Percentiles rank a stretch among this genome's conserved stretches.
These are phyloP conservation scores for Solenopsis invicta DNA, from an alignment of 1,140 invertebrate species.

Conservation along the genomic window DNA sequence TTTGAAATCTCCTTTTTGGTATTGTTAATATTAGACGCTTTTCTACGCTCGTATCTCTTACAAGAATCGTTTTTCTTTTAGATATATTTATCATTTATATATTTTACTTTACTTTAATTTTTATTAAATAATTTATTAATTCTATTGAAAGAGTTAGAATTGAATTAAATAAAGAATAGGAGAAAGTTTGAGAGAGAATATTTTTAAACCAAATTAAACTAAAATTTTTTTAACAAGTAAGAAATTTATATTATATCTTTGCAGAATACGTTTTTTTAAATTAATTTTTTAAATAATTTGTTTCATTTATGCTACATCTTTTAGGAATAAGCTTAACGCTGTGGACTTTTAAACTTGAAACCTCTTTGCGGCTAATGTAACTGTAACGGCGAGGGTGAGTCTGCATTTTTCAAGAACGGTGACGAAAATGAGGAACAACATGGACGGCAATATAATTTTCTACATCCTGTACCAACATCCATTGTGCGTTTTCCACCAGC, in stretches of 20 bases:
- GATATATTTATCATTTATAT: background rate
- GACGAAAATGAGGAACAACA: constrained; percentile 63
- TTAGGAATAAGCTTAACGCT: background rate
- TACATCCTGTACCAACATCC: constrained; percentile 60
- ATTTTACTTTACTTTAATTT: background rate
- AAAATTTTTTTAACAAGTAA: background rate
- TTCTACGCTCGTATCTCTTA: background rate
- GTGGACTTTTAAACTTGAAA: constrained; percentile 19
- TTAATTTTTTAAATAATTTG: background rate
- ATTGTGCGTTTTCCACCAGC: constrained; percentile 65
- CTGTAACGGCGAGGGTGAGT: constrained; percentile 25
- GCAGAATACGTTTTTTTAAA: background rate
- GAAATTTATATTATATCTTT: background rate
- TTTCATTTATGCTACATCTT: background rate
- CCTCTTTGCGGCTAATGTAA: constrained; percentile 62
- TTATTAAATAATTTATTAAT: constrained; percentile 3
- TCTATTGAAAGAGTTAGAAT: background rate
- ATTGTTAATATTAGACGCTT: background rate
- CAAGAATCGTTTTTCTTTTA: background rate
- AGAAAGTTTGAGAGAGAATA: background rate
- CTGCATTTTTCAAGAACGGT: constrained; percentile 68
- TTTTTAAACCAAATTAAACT: background rate
- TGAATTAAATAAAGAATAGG: background rate
- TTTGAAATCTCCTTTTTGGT: background rate
- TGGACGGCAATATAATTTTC: constrained; percentile 69